Evolutionary conservation across 2,888 invertebrate species (phyloP).

Genomic region (Matsumyia berberina): DNA sequence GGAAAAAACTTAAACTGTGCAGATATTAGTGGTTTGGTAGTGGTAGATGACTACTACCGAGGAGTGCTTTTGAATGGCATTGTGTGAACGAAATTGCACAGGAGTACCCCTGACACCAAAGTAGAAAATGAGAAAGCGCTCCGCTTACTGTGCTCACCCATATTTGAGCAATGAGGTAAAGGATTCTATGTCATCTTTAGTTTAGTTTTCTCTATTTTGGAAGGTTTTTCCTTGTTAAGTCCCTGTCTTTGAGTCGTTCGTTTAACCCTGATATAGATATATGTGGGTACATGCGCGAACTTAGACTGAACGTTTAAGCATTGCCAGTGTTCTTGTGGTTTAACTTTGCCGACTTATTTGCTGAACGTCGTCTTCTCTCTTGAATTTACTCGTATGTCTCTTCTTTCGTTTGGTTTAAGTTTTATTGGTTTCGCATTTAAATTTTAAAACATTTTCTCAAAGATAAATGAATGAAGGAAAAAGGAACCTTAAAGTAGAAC

Average conservation of each 20-base stretch:
- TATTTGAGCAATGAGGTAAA: conserved; percentile 28
- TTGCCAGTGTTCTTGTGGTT: conserved; percentile 17
- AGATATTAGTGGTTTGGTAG: conserved; percentile 20
- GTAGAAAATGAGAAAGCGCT: conserved; percentile 32
- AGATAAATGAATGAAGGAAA: too few relatives aligned
- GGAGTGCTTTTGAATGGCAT: conserved; percentile 11
- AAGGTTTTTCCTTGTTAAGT: conserved; percentile 1
- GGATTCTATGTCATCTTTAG: conserved; percentile 32
- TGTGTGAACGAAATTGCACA: conserved; percentile 31
- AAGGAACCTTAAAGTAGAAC: background rate
- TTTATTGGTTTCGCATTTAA: conserved; percentile 26
- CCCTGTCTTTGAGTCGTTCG: conserved; percentile 26
- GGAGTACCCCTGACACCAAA: conserved; percentile 35
- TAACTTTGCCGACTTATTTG: conserved; percentile 20
- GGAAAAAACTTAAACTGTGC: background rate
- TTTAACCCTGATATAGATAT: background rate
- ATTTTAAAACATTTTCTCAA: background rate
- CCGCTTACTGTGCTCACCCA: background rate
- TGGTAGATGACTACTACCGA: conserved; percentile 5
- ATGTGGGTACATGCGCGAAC: background rate
- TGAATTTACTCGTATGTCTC: background rate
- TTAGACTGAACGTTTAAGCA: background rate
- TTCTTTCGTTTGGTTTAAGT: background rate
- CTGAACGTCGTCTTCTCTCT: background rate
- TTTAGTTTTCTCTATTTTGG: background rate